phyloP scores from a whole-genome alignment of 2,888 invertebrate species.

The Eremobia ochroleuca region DNA sequence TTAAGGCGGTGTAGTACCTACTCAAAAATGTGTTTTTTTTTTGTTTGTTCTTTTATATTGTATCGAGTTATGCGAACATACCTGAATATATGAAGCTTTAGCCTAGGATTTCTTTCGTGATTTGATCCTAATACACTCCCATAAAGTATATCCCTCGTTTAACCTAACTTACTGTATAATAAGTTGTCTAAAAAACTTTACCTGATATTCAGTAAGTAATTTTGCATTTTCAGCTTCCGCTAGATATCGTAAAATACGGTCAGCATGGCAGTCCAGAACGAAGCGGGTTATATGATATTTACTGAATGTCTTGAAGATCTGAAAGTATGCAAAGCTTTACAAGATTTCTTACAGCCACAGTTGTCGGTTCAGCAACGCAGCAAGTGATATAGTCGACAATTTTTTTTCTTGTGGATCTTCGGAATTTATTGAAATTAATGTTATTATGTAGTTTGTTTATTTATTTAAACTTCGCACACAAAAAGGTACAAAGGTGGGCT shows the following conservation, averaged over 20 bases:
- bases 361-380: not conserved
- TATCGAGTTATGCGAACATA: not conserved
- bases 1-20: not conserved
- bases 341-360: not conserved
- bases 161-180: not conserved
- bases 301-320: slow-evolving; percentile 84
- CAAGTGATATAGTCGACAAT: not conserved
- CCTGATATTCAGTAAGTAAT: slow-evolving; percentile 85
- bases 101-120: not conserved
- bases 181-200: slow-evolving; percentile 56
- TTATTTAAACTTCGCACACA: not conserved
- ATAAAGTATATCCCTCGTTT: not conserved
- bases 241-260: slow-evolving; percentile 81
- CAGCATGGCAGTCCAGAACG: slow-evolving; percentile 83
- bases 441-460: not conserved
- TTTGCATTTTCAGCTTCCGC: slow-evolving; percentile 77
- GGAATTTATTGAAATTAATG: not conserved
- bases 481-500: not conserved
- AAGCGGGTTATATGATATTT: slow-evolving; percentile 80
- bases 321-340: slow-evolving; percentile 42
- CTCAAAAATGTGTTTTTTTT: not conserved
- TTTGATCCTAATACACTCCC: not conserved
- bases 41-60: not conserved
- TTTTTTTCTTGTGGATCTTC: not conserved
- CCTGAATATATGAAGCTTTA: too few relatives aligned